Evolutionary conservation across 2,888 invertebrate species (phyloP).

Genomic region (Oscheius sp.): DNA sequence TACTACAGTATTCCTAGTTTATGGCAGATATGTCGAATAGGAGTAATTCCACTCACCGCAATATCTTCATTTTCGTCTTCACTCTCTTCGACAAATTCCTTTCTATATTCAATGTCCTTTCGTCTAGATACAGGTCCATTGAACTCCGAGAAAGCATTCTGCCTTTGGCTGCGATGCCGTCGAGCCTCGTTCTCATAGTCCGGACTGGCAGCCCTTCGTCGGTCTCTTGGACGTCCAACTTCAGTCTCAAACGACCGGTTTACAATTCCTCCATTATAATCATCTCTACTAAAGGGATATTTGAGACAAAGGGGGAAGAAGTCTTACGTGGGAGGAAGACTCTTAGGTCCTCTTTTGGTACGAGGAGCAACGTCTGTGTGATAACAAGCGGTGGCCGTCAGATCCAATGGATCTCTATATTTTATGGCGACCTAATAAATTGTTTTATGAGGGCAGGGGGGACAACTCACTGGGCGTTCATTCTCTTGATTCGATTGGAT

Average conservation of each 20-base stretch:
- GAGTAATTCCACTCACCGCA: no score
- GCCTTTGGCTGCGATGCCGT: not conserved
- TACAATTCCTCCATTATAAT: not conserved
- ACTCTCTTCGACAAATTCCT: not conserved
- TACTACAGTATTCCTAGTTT: no score
- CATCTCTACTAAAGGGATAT: not conserved
- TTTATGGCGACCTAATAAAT: not conserved
- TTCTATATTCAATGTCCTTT: constrained; percentile 1
- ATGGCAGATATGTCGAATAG: no score
- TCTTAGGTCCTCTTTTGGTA: constrained; percentile 21
- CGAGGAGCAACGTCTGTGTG: constrained; percentile 15
- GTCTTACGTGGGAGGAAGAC: constrained; percentile 1
- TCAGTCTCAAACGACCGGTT: constrained; percentile 25
- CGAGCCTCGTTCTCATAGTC: not conserved
- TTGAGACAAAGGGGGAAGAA: not conserved
- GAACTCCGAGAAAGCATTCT: constrained; percentile 13
- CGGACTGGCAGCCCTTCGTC: constrained; percentile 10
- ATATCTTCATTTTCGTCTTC: not conserved
- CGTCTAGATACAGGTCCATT: constrained; percentile 2
- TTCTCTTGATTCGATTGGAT: not conserved
- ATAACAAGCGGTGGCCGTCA: constrained; percentile 18
- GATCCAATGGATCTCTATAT: not conserved
- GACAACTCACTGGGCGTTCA: not conserved
- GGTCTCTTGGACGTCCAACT: not conserved
- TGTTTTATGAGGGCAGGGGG: not conserved